Percentiles rank a stretch among this genome's conserved stretches.
phyloP scores from a whole-genome alignment of 2,113 vertebrate species.

The Sterrhoptilus dennistouni region DNA sequence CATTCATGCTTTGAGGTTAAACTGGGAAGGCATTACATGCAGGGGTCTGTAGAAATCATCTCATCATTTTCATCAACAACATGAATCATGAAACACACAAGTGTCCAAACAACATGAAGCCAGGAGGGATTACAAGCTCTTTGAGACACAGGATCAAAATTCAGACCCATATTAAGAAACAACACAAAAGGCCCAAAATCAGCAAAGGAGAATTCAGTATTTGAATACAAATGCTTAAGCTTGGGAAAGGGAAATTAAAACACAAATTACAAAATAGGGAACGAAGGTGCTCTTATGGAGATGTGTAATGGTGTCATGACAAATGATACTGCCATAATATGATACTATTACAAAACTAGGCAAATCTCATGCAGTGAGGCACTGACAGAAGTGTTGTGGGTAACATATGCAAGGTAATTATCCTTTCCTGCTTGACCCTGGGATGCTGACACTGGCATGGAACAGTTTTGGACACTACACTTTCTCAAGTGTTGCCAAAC shows the following conservation, averaged over 20 bases:
- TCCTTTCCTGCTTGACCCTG: neutral
- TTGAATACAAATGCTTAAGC: neutral
- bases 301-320: neutral
- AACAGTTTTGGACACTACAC: neutral
- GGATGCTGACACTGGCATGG: neutral
- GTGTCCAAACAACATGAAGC: neutral
- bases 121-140: neutral
- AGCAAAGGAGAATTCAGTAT: neutral
- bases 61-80: neutral
- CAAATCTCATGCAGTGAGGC: neutral
- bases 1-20: neutral
- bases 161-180: neutral
- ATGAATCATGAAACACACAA: neutral
- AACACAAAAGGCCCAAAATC: neutral
- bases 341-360: neutral
- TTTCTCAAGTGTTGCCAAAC: neutral
- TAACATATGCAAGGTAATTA: conserved; percentile 13
- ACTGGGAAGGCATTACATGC: neutral
- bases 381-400: neutral
- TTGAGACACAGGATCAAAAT: neutral
- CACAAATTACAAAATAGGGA: neutral
- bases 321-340: neutral
- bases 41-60: neutral
- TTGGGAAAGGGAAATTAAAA: neutral
- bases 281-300: neutral